Evolutionary conservation across 2,113 vertebrate genomes (phyloP).

Genomic region (Hippocampus comes): DNA sequence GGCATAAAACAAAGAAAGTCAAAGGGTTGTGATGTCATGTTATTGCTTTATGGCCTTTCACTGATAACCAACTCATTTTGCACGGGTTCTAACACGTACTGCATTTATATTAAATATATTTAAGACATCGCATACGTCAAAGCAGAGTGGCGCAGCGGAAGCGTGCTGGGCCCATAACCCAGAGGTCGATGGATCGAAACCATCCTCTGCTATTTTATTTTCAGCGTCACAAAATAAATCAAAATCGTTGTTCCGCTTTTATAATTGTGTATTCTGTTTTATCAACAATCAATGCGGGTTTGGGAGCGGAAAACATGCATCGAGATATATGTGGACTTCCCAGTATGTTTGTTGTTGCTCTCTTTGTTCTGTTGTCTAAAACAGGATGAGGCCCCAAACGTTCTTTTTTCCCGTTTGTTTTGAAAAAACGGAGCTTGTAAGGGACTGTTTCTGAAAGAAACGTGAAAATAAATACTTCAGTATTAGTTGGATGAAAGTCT

Average conservation of each 20-base stretch:
- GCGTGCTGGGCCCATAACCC: conserved; percentile 82
- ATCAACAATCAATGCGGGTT: no score
- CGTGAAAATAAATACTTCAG: background rate
- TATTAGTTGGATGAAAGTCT: background rate
- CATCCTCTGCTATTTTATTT: conserved; percentile 73
- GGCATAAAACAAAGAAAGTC: background rate
- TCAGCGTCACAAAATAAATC: background rate
- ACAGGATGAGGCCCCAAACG: background rate
- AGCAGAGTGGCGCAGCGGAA: conserved; percentile 81
- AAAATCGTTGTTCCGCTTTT: background rate
- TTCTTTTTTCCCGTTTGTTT: background rate
- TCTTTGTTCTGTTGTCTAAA: conserved; percentile 48
- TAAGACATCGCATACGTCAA: no score
- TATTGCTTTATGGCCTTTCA: conserved; percentile 2
- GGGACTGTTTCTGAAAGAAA: background rate
- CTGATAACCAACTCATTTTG: background rate
- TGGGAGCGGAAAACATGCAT: background rate
- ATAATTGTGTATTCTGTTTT: background rate
- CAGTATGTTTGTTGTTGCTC: conserved; percentile 9
- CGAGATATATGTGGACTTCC: conserved; percentile 12
- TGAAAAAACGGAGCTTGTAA: background rate
- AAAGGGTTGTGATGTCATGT: background rate
- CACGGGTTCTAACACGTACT: no score
- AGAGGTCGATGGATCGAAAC: conserved; percentile 83
- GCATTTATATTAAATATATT: background rate